phyloP scores from a whole-genome alignment of 2,797 vertebrate species.

The Micrastur ruficollis region DNA sequence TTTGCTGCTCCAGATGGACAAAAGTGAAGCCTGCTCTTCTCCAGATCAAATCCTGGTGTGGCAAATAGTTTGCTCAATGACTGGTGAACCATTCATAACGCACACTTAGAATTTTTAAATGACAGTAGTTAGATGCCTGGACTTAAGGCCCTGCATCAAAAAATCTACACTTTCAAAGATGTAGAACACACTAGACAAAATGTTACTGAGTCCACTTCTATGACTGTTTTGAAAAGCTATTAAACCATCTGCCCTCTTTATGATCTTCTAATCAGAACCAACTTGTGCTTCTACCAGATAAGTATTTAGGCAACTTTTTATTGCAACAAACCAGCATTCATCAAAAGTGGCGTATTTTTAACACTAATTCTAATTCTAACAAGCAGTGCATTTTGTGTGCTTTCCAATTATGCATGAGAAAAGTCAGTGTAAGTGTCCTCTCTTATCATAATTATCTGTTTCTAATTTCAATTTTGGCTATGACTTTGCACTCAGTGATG shows the following conservation, averaged over 20 bases:
- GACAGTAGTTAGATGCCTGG: not conserved
- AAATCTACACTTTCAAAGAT: not conserved
- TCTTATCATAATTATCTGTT: slow-evolving; percentile 87
- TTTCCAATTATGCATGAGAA: slow-evolving; percentile 79
- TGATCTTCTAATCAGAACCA: slow-evolving; percentile 58
- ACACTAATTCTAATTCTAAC: slow-evolving; percentile 79
- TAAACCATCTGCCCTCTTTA: slow-evolving; percentile 39
- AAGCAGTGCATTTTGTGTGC: slow-evolving; percentile 76
- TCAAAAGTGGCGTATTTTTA: slow-evolving; percentile 71
- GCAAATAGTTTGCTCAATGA: not conserved
- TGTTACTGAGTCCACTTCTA: not conserved
- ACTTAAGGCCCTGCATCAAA: not conserved
- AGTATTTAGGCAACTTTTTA: slow-evolving; percentile 69
- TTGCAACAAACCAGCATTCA: slow-evolving; percentile 61
- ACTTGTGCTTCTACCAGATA: slow-evolving; percentile 54
- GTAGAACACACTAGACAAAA: not conserved
- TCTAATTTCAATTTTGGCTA: slow-evolving; percentile 86
- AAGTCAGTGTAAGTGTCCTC: slow-evolving; percentile 78
- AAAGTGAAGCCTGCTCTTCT: not conserved
- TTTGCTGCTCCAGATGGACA: not conserved
- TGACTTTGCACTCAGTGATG: slow-evolving; percentile 80
- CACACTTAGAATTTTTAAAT: not conserved
- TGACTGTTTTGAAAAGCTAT: not conserved
- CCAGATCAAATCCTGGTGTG: not conserved
- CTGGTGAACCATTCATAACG: not conserved